Percentiles rank a stretch among this genome's conserved stretches.
Evolutionary conservation across 2,888 invertebrate species (phyloP).

Genomic region (Drosophila robusta): DNA sequence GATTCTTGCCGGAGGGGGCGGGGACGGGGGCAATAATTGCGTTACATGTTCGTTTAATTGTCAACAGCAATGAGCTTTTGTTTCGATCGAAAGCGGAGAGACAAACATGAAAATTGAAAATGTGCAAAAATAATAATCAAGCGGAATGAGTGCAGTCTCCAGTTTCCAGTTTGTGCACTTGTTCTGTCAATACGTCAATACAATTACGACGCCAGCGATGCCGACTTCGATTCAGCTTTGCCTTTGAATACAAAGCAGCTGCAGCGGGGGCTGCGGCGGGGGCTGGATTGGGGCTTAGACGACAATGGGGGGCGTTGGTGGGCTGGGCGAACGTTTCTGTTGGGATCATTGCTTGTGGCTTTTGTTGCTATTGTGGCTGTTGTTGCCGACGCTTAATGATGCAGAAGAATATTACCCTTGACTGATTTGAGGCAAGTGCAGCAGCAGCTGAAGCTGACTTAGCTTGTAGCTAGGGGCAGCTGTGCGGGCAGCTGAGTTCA

Average conservation of each 20-base stretch:
- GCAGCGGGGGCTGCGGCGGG: neutral
- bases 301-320: too few species aligned
- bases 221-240: conserved; percentile 16
- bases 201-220: conserved; percentile 5
- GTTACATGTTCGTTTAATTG: neutral
- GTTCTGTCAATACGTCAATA: conserved; percentile 14
- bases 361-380: conserved; percentile 19
- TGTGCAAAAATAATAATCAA: neutral
- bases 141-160: conserved; percentile 9
- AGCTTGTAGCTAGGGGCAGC: neutral
- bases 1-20: too few species aligned
- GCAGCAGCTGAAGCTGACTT: conserved; percentile 9
- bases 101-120: neutral
- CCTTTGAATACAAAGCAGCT: conserved; percentile 8
- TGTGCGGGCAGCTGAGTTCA: too few species aligned
- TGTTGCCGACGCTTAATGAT: conserved; percentile 61
- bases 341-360: conserved; percentile 19
- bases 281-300: neutral
- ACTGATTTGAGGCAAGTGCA: conserved; percentile 43
- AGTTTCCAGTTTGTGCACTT: neutral
- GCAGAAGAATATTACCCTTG: conserved; percentile 70
- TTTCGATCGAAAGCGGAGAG: neutral
- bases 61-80: neutral
- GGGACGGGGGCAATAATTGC: too few species aligned
- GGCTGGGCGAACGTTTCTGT: conserved; percentile 6